Base-by-base conservation (phyloP, 2,797 vertebrate genomes). In the Microchirus variegatus region DNA sequence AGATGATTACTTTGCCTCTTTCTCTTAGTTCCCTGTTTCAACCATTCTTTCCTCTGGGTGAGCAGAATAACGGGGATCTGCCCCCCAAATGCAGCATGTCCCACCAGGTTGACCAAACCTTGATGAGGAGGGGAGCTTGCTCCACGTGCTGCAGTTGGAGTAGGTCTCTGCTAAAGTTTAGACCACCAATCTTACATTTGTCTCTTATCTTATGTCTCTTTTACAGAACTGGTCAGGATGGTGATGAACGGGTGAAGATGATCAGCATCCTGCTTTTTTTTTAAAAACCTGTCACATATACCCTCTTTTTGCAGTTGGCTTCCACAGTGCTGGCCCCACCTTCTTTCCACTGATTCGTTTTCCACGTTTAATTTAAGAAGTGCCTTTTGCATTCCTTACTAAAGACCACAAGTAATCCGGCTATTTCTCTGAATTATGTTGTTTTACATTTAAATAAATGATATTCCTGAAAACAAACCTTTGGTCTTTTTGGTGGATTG, bases 211-310 rank as follows among this genome's bases (percentile, higher is more conserved):
- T 16, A 3, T 62, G 42, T 79, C 42, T 83, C 12, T 65, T 66
- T 85, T 59, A 12, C 90, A 94, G 93, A 94, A 70, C 90, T 94
- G 44, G 93, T 94, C 82, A 90, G 90, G 86, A 93, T 93, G 93
- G 93, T 94, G 77, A 94, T 94, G 93, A 94, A 84, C 18, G 93
- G 93, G 49, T 94, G 89, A 94, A 91, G 92, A 90, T 52, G 42
- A 77, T 62, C 83, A 86, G 17, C 71, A 40, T 61, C 73, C 40
- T 56, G 56, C 75, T 68, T 59, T 51, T 60, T 18, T 57, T 62
- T 40, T 35, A 9, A 40, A 70, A 70, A 59, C 58, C 38, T 67
- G 47, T 79, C 73, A 80, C 59, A 42, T 66, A 38, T 68, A 62
- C 64, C 70, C 35, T 70, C 31, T 69, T 78, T 73, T 85, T 85